Evolutionary conservation across 2,113 vertebrate genomes (phyloP), one percentile per base, ranked within the genome.

Genomic region (Eulemur macaco): DNA sequence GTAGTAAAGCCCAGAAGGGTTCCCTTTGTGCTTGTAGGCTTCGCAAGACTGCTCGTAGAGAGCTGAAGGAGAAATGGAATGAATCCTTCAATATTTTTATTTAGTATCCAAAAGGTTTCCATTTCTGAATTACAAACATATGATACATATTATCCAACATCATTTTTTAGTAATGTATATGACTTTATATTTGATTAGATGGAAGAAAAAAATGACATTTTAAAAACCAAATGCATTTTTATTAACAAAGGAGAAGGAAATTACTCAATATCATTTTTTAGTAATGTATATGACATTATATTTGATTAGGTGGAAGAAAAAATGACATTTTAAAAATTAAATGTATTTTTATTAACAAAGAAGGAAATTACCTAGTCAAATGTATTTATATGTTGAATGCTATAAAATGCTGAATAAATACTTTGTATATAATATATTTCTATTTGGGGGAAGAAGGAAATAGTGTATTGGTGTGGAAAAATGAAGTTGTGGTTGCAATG

Each of bases 1-100:
- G 97, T 98, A 98, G 97, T 99, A 99, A 97, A 98, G 98, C 23
- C 99, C 99, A 3, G 99, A 99, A 47, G 98, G 98, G 95, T 99
- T 99, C 64, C 99, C 99, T 98, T 94, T 99, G 98, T 99, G 99
- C 97, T 99, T 99, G 98, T 99, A 99, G 3, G 99, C 99, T 98
- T 99, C 99, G 96, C 99, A 99, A 23, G 99, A 99, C 96, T 98
- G 99, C 95, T 99, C 99, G 63, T 99, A 99, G 97, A 99, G 98
- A 15, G 99, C 99, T 99, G 98, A 17, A 97, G 98, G 92, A 97
- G 88, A 97, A 92, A 89, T 13, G 25, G 66, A 82, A 73, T 4
- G 7, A 47, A 94, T 58, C 14, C 58, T 58, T 39, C 81, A 69
- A 76, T 6, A 71, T 88, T 47, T 97, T 95, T 88, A 90, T 84